Evolutionary conservation across 2,888 invertebrate genomes (phyloP).

Genomic region (Elmis aenea): DNA sequence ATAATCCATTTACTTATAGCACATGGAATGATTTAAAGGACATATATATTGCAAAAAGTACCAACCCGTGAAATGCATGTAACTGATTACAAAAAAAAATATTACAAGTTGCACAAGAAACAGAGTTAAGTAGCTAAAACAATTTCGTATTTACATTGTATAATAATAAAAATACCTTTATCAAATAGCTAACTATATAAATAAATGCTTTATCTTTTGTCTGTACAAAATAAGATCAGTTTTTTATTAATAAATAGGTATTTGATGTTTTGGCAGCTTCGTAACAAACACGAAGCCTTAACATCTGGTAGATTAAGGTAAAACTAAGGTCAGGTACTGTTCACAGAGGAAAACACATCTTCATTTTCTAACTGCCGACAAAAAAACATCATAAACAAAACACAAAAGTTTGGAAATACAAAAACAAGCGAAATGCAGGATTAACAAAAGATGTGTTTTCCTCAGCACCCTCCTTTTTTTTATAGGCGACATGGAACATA

Average conservation of each 20-base stretch:
- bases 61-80: slow-evolving; percentile 8
- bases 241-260: slow-evolving; percentile 9
- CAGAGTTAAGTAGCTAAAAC: too few species aligned
- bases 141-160: slow-evolving; percentile 9
- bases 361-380: too few species aligned
- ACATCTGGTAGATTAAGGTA: too few species aligned
- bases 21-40: slow-evolving; percentile 13
- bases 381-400: too few species aligned
- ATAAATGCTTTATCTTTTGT: slow-evolving; percentile 8
- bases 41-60: slow-evolving; percentile 11
- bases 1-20: too few species aligned
- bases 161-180: slow-evolving; percentile 9
- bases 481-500: slow-evolving; percentile 10
- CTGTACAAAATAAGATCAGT: slow-evolving; percentile 5
- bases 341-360: too few species aligned
- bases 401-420: too few species aligned
- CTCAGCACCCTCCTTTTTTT: slow-evolving; percentile 19
- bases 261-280: too few species aligned
- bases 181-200: slow-evolving; percentile 9
- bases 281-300: too few species aligned
- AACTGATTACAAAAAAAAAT: slow-evolving; percentile 7
- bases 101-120: slow-evolving; percentile 1
- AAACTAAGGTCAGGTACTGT: too few species aligned
- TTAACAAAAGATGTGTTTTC: slow-evolving; percentile 13
- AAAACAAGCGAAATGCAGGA: too few species aligned